Evolutionary conservation across 2,888 invertebrate genomes (phyloP), one percentile per base, ranked within the genome.

Genomic region (Anticlea derivata): DNA sequence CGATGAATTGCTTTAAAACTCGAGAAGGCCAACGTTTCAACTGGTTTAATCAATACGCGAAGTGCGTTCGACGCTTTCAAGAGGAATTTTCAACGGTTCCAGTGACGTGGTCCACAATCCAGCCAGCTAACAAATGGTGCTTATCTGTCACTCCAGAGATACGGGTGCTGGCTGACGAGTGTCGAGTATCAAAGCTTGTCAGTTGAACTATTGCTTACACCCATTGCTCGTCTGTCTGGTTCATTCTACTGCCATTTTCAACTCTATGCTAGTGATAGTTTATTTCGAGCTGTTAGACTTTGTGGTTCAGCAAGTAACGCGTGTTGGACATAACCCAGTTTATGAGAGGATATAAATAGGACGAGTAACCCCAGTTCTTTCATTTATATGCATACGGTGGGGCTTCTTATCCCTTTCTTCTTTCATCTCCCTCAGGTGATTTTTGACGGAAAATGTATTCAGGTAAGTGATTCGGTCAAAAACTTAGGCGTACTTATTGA

Each of bases 81-180:
- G 40, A 13, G 50, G 37, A 43, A 50, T 66, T 69, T 70, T 67
- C 65, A 72, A 54, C 46, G 68, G 70, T 68, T 66, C 61, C 65
- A 62, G 65, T 58, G 64, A 54, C 55, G 60, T 59, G 63, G 55
- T 61, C 68, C 68, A 71, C 68, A 68, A n/a, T n/a, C n/a, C n/a
- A n/a, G 66, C 65, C 61, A 63, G 66, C 69, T 72, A 76, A 79
- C 77, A 80, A 83, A 82, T 78, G 76, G 71, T 70, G 66, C 77
- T 80, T 80, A 80, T 83, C 75, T 71, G 73, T 78, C 80, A 76
- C 75, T 71, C 70, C 66, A 70, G 70, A 78, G 78, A 77, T 78
- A 76, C 73, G 44, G 53, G 54, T 43, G 38, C 49, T 77, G 65
- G 65, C 66, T 70, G 79, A 76, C 76, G 76, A 78, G 80, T 75